Conservation (phyloP, 2,797 vertebrate species). For the Hypotaenidia philippensis region DNA sequence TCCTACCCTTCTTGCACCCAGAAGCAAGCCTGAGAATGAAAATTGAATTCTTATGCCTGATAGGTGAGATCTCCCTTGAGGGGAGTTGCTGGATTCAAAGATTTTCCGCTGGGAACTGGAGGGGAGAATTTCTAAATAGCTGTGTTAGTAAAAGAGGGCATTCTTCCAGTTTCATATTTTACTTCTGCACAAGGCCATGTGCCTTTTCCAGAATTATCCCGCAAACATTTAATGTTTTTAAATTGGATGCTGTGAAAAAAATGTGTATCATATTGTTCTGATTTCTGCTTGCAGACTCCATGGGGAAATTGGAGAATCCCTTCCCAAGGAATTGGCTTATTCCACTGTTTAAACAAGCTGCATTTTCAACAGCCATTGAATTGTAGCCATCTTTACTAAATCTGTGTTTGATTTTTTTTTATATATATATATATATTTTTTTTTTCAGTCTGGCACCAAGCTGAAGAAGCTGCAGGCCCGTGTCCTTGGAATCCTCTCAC, state of each 20-base stretch:
- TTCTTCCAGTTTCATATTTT: conserved; percentile 3
- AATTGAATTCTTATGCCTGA: not conserved
- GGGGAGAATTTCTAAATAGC: not conserved
- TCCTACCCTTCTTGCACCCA: not conserved
- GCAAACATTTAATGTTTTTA: not conserved
- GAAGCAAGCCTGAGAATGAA: conserved; percentile 7
- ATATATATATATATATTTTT: not conserved
- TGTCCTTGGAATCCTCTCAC: conserved; percentile 10
- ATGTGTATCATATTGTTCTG: conserved; percentile 20
- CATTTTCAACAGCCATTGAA: not conserved
- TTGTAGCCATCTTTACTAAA: conserved; percentile 17
- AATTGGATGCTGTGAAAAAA: conserved; percentile 29
- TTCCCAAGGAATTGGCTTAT: conserved; percentile 29
- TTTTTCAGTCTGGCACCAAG: conserved; percentile 35
- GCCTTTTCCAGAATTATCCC: conserved; percentile 13
- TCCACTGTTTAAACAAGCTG: conserved; percentile 33
- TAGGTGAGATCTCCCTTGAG: conserved; percentile 19
- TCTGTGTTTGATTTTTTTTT: not conserved
- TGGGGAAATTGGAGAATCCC: conserved; percentile 53
- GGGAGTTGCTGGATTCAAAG: not conserved
- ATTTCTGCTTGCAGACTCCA: conserved; percentile 46
- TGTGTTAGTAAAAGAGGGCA: not conserved
- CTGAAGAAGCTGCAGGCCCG: conserved; percentile 62
- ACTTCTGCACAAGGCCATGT: not conserved
- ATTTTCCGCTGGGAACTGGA: not conserved